phyloP scores from a whole-genome alignment of 2,113 vertebrate species.

The Clarias batrachus region DNA sequence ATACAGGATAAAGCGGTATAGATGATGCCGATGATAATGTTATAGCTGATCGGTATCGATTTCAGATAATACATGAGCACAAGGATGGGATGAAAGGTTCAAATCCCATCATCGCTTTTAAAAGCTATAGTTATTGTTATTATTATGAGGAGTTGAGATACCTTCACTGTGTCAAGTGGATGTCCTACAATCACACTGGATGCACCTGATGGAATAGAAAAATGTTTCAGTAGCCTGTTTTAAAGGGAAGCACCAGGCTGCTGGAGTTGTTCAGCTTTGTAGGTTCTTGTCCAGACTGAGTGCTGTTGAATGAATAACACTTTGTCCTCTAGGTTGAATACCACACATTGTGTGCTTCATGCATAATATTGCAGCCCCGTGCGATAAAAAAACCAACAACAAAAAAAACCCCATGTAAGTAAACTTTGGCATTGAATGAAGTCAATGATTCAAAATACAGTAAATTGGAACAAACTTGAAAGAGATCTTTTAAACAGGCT shows the following conservation, averaged over 20 bases:
- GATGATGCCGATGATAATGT: no score
- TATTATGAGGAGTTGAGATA: conserved; percentile 33
- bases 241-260: not conserved
- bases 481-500: not conserved
- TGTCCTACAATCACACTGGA: conserved; percentile 78
- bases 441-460: not conserved
- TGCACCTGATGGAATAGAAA: conserved; percentile 62
- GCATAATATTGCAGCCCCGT: conserved; percentile 2
- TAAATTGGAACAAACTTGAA: not conserved
- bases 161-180: conserved; percentile 78
- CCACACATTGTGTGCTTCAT: conserved; percentile 38
- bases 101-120: not conserved
- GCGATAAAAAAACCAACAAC: not conserved
- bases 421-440: not conserved
- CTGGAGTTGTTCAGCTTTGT: conserved; percentile 14
- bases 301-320: conserved; percentile 25
- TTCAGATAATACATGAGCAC: not conserved
- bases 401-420: not conserved
- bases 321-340: conserved; percentile 36
- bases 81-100: not conserved
- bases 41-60: not conserved
- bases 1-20: no score
- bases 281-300: not conserved
- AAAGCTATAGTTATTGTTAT: not conserved
- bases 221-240: not conserved